A percentile compares a stretch with the other conserved stretches of the same genome.
These are phyloP conservation scores for Crax fasciolata DNA, from an alignment of 2,797 vertebrate genomes.

Conservation along the genomic window DNA sequence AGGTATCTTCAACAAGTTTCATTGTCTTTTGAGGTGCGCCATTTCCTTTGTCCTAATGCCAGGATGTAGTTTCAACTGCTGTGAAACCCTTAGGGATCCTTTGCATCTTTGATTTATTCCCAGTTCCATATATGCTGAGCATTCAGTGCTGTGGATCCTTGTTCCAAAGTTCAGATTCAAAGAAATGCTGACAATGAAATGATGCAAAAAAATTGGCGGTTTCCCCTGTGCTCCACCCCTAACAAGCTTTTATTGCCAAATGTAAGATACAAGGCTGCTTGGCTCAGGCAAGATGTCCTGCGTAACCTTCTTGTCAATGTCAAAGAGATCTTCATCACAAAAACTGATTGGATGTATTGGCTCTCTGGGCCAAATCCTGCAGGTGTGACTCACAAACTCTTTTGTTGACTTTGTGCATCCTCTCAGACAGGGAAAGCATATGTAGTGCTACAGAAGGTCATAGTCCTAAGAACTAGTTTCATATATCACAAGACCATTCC, in stretches of 20 bases:
- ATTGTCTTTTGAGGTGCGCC: background rate
- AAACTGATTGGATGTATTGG: background rate
- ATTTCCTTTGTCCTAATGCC: background rate
- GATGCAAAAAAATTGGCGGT: background rate
- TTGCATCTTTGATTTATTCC: background rate
- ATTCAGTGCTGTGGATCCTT: background rate
- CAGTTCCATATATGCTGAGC: background rate
- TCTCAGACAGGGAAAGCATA: background rate
- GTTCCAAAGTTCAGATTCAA: slow-evolving; percentile 18
- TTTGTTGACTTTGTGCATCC: slow-evolving; percentile 15
- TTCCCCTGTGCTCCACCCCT: slow-evolving; percentile 8
- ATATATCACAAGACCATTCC: background rate
- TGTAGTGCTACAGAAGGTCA: background rate
- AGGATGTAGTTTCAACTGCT: background rate
- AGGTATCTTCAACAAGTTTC: background rate
- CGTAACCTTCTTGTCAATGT: background rate
- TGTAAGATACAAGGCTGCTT: background rate
- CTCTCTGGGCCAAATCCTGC: slow-evolving; percentile 6
- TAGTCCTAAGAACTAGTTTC: background rate
- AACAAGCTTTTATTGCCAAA: slow-evolving; percentile 35
- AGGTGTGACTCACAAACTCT: fast-evolving
- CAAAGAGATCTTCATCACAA: background rate
- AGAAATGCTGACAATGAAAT: slow-evolving; percentile 20
- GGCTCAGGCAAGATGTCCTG: background rate
- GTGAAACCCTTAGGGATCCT: background rate